These are phyloP conservation scores for Ptychoptera contaminata DNA, from an alignment of 2,888 invertebrate genomes.

Conservation along the genomic window DNA sequence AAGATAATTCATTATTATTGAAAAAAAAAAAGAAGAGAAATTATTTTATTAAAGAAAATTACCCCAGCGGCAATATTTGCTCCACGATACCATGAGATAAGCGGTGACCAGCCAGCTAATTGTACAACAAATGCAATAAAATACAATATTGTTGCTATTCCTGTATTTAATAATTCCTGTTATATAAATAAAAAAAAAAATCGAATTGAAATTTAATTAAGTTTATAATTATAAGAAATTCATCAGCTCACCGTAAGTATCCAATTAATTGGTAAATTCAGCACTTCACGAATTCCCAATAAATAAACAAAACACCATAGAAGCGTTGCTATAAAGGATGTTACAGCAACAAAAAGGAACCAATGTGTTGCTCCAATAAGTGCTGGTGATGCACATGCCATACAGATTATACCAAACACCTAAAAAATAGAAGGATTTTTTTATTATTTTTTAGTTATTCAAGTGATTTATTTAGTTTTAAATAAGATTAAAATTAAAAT, in stretches of 20 bases:
- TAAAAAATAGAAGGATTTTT: conserved; percentile 33
- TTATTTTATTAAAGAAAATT: conserved; percentile 22
- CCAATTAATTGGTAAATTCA: conserved; percentile 71
- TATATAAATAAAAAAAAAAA: background rate
- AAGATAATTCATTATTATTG: conserved; percentile 3
- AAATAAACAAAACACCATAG: conserved; percentile 69
- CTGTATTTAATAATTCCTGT: conserved; percentile 69
- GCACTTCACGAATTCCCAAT: conserved; percentile 61
- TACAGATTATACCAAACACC: conserved; percentile 71
- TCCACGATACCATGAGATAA: conserved; percentile 27
- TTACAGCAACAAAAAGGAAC: conserved; percentile 72
- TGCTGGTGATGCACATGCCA: conserved; percentile 64
- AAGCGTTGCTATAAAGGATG: conserved; percentile 66
- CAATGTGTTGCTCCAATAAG: conserved; percentile 47
- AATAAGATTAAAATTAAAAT: too few species aligned
- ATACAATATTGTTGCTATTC: conserved; percentile 51
- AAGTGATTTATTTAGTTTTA: conserved; percentile 3
- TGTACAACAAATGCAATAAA: conserved; percentile 68
- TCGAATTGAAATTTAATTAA: background rate
- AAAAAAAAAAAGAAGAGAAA: too few species aligned
- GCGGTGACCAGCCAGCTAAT: conserved; percentile 43
- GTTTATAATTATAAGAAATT: background rate
- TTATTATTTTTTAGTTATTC: background rate
- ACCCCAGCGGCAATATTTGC: conserved; percentile 65
- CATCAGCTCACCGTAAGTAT: conserved; percentile 52